Evolutionary conservation across 2,888 invertebrate genomes (phyloP).

Genomic region (Drosophila tanythrix): DNA sequence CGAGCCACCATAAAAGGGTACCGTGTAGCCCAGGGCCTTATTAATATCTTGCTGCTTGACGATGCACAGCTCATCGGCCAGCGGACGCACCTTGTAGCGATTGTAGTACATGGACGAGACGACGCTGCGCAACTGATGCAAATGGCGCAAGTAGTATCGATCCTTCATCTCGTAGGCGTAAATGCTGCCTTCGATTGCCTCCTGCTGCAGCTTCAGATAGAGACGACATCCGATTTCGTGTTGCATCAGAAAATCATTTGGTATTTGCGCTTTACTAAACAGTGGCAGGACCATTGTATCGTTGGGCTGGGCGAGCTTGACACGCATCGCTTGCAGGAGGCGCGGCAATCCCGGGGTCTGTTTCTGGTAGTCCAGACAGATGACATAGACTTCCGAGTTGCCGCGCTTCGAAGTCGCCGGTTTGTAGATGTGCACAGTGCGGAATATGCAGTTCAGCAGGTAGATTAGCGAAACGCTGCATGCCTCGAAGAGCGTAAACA

Average conservation of each 20-base stretch:
- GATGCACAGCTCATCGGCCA: constrained; percentile 86
- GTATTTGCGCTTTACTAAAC: constrained; percentile 87
- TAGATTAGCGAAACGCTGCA: constrained; percentile 92
- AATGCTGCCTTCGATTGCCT: constrained; percentile 89
- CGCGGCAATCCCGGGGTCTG: constrained; percentile 55
- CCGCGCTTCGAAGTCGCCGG: constrained; percentile 97
- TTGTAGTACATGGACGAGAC: constrained; percentile 87
- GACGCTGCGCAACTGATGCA: constrained; percentile 85
- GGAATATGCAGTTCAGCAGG: constrained; percentile 91
- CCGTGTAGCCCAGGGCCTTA: constrained; percentile 60
- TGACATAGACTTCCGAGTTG: constrained; percentile 96
- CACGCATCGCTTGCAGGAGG: constrained; percentile 64
- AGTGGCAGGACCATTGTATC: constrained; percentile 84
- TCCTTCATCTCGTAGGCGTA: constrained; percentile 85
- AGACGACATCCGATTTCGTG: constrained; percentile 88
- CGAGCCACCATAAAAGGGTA: constrained; percentile 86
- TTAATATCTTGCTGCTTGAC: constrained; percentile 85
- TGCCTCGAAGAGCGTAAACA: constrained; percentile 95
- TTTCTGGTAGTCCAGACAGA: constrained; percentile 87
- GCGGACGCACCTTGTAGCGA: constrained; percentile 86
- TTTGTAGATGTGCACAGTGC: constrained; percentile 91
- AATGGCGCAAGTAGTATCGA: constrained; percentile 63
- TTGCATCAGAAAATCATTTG: constrained; percentile 88
- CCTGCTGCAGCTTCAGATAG: constrained; percentile 89
- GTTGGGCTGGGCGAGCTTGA: constrained; percentile 38